Base-by-base conservation (phyloP, 2,888 invertebrate species). In the Andrena bucephala region DNA sequence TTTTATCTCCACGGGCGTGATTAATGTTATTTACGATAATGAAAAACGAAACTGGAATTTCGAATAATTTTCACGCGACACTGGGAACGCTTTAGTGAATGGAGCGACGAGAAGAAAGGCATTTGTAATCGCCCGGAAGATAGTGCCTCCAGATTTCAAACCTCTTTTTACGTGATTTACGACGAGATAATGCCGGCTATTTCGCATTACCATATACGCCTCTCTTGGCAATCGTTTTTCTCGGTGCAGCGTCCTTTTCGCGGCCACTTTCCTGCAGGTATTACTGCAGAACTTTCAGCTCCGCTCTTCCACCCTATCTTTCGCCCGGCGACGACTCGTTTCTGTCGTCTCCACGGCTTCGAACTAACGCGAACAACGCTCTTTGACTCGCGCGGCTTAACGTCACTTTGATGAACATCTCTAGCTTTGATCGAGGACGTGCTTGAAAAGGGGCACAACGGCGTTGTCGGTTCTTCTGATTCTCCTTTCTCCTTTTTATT, bases 371-470 rank as follows among this genome's bases (percentile, higher is more conserved):
- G 65, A 67, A 33, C 33, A 66, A 62, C 62, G 33, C 50, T 70
- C 74, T 81, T 77, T 63, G 66, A 62, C 71, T 72, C 60, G 66
- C 66, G 29, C 69, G 50, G 33, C 74, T 79, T 63, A 81, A 76
- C 83, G 76, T 83, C 81, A 74, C 87, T 88, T 87, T 83, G 87
- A 89, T 77, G 79, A 88, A 76, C 72, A 69, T 77, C 72, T 82
- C 59, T 73, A 50, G 59, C 68, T 73, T 67, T 42, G 20, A 3
- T 50, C 16, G 60, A 29, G 67, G 10, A 27, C 42, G 24, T 6
- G 4, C n/a, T 33, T 33, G 52, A 59, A 52, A 42, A 52, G 29
- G 52, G 33, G 20, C n/a, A 29, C 33, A 29, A 27, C 69, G n/a
- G 16, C 33, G n/a, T 52, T 57, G 62, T 29, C 59, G 29, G 27